phyloP scores from a whole-genome alignment of 2,113 vertebrate genomes.

The Leptobrachium ailaonicum region DNA sequence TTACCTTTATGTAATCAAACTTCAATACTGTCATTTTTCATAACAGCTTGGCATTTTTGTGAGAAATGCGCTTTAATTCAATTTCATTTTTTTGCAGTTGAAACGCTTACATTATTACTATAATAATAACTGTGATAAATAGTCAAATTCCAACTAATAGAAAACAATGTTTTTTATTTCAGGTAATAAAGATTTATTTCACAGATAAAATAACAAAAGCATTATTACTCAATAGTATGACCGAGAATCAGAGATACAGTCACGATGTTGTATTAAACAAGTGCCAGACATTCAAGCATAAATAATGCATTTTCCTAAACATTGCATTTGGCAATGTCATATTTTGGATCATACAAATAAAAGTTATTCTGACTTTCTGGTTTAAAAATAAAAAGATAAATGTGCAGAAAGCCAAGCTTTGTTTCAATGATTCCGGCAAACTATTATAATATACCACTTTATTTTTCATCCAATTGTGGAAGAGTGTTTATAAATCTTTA shows the following conservation, averaged over 20 bases:
- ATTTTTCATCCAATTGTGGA: no score
- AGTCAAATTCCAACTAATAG: background rate
- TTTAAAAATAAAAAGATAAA: no score
- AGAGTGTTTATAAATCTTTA: no score
- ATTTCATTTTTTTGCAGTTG: background rate
- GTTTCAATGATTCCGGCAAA: no score
- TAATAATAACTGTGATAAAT: background rate
- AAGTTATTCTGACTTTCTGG: background rate
- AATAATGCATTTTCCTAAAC: background rate
- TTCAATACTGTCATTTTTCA: background rate
- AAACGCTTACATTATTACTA: background rate
- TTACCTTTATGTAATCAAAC: background rate
- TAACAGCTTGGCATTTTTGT: background rate
- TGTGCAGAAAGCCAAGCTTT: no score
- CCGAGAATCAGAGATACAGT: background rate
- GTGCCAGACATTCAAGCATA: background rate
- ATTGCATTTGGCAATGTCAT: constrained; percentile 1
- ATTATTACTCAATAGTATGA: background rate
- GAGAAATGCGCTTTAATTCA: background rate
- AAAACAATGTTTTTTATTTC: background rate
- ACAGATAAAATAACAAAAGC: background rate
- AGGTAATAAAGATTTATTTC: background rate
- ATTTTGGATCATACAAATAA: background rate
- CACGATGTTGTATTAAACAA: background rate
- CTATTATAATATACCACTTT: no score